Percentiles rank a stretch among this genome's conserved stretches.
These are phyloP conservation scores for Halictus quadricinctus DNA, from an alignment of 2,888 invertebrate genomes.

Conservation along the genomic window DNA sequence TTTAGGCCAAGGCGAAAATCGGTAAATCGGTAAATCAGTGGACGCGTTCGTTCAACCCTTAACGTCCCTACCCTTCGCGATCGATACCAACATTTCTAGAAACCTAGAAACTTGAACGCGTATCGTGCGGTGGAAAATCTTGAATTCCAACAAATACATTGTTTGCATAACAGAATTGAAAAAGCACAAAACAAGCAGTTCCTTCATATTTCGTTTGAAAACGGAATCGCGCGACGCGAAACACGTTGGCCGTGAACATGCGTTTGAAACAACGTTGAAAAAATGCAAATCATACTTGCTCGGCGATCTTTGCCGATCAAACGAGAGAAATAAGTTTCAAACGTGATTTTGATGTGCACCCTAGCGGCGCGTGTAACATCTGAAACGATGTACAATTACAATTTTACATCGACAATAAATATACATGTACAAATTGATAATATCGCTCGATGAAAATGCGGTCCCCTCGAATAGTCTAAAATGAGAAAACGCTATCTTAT, in stretches of 20 bases:
- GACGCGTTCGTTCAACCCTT: conserved; percentile 52
- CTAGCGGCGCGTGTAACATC: neutral
- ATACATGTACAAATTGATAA: conserved; percentile 24
- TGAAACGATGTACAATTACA: conserved; percentile 20
- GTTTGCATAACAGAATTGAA: neutral
- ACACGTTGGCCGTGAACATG: neutral
- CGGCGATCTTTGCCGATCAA: neutral
- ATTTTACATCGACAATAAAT: conserved; percentile 1
- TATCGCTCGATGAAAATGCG: conserved; percentile 24
- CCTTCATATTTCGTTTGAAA: neutral
- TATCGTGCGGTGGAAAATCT: neutral
- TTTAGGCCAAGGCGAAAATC: conserved; percentile 66
- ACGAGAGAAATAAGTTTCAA: conserved; percentile 2
- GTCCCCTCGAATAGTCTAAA: conserved; percentile 2
- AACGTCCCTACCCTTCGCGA: conserved; percentile 30
- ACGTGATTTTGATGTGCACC: neutral
- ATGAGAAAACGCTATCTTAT: neutral
- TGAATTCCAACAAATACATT: neutral
- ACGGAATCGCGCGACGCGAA: neutral
- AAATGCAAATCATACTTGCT: neutral
- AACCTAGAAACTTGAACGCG: neutral
- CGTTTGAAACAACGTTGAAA: neutral
- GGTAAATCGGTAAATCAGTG: conserved; percentile 30
- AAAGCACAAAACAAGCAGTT: neutral
- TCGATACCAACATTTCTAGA: neutral